phyloP scores from a whole-genome alignment of 2,888 invertebrate genomes.

The Microplitis manilae region DNA sequence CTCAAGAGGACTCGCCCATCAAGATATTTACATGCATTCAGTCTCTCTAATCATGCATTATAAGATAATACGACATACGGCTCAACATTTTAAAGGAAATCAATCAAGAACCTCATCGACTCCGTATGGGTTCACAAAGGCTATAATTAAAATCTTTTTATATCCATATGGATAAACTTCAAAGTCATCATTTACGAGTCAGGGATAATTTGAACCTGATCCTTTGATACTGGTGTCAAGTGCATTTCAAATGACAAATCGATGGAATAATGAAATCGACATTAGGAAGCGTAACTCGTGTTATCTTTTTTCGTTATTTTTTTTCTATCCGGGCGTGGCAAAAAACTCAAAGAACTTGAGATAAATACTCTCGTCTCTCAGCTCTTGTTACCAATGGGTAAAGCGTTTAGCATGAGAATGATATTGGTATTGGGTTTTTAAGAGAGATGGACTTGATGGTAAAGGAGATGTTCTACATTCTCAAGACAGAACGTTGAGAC shows the following conservation, averaged over 20 bases:
- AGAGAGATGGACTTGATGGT: background rate
- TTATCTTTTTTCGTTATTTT: background rate
- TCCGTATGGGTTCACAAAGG: background rate
- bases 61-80: background rate
- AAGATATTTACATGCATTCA: slow-evolving; percentile 13
- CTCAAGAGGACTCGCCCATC: slow-evolving; percentile 22
- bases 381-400: background rate
- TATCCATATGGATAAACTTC: too few relatives aligned
- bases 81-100: too few relatives aligned
- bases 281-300: background rate
- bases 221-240: too few relatives aligned
- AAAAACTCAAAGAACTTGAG: background rate
- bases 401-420: background rate
- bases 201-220: too few relatives aligned
- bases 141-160: background rate
- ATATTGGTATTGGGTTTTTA: background rate
- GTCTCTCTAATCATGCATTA: slow-evolving; percentile 8
- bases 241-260: background rate
- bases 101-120: background rate
- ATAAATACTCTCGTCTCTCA: background rate
- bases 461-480: background rate
- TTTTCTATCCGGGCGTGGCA: slow-evolving; percentile 30
- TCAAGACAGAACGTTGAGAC: background rate
- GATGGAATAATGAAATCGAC: background rate
- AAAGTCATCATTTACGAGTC: too few relatives aligned